Evolutionary conservation across 1,140 invertebrate species (phyloP), one percentile per base, ranked within the genome.

Genomic region (Dendrolimus kikuchii): DNA sequence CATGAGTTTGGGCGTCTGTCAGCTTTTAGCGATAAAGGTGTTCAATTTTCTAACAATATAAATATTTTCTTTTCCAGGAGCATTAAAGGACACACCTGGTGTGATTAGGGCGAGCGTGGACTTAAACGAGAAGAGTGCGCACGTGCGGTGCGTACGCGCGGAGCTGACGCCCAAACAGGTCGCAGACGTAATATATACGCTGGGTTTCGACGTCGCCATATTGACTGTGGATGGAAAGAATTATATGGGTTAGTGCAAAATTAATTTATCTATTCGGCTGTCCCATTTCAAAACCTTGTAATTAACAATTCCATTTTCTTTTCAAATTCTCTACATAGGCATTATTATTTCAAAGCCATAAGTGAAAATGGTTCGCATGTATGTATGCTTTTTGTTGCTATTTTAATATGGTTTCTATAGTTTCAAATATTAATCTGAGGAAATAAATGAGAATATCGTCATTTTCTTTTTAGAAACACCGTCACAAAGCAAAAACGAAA

Each of bases 161-260:
- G 70, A 85, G 47, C 62, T 91, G 10, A 89, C 83, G 4, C 74
- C 92, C 0, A 74, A 86, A 10, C 70, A 91, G 51, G 90, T 95
- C 55, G 89, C 89, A 1, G 88, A 90, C 42, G 86, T 85, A 46
- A 91, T 95, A 10, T 90, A 93, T 54, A 92, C 93, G 51, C 91
- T 94, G 88, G 93, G 93, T 4, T 95, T 95, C 59, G 91, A 91
- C 52, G 90, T 92, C 0, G 88, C 73, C 9, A 78, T 93, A 2
- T 75, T 76, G 6, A 63, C 55, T 9, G 67, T 74, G 0, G 62
- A 81, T 46, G 73, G 63, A 36, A 51, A 55, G 8, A 23, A 9
- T 36, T 43, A 60, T 39, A 61, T n/a, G 50, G 68, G 71, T 74
- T 6, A 57, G 45, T 48, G 9, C 41, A 51, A 9, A 9, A 38